Percentiles rank a stretch among this genome's conserved stretches.
These are phyloP conservation scores for Antechinus stuartii DNA, from an alignment of 2,113 vertebrate genomes.

Conservation along the genomic window DNA sequence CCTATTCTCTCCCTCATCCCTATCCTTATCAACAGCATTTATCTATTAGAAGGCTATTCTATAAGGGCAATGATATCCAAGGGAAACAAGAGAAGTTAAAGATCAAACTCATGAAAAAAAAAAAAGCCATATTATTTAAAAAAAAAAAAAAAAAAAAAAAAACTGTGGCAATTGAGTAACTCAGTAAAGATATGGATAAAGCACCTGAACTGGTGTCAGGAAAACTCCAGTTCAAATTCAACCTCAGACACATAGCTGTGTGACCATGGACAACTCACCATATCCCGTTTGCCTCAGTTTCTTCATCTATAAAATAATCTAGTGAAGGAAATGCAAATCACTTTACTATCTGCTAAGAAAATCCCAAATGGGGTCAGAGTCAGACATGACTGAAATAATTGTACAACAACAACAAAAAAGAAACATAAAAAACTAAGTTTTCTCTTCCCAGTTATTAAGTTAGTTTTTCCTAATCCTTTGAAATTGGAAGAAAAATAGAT, in stretches of 20 bases:
- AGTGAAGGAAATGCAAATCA: no score
- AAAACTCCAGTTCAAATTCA: no score
- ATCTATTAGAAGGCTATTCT: neutral
- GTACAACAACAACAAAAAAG: no score
- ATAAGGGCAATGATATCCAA: neutral
- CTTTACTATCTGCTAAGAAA: no score
- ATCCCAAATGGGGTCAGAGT: no score
- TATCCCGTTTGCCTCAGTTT: no score
- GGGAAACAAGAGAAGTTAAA: neutral
- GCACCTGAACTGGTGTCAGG: neutral
- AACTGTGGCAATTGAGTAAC: neutral
- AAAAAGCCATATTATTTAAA: neutral
- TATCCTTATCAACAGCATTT: neutral
- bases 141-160: neutral
- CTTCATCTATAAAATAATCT: no score
- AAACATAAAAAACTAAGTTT: neutral
- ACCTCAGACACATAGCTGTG: no score
- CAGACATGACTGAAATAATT: no score
- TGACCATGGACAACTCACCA: no score
- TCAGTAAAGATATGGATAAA: neutral
- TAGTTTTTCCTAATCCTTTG: neutral
- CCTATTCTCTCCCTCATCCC: neutral
- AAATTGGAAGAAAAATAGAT: neutral
- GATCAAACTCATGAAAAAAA: neutral
- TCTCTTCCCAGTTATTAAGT: neutral